Conservation (phyloP, 2,888 invertebrate genomes). For the Trichacis sp. region DNA sequence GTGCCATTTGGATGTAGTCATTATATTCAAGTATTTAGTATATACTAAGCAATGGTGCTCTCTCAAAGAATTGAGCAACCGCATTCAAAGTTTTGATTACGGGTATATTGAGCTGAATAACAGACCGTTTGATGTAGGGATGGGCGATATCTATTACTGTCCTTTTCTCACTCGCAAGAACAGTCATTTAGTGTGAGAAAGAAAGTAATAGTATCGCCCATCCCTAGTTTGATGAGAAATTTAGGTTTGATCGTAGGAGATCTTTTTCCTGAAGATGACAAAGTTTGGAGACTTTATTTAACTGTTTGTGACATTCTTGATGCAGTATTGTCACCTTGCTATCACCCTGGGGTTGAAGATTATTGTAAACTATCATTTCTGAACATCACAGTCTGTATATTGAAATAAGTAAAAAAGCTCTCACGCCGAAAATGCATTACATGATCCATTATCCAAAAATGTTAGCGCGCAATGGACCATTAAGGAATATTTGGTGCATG, state of each 20-base stretch:
- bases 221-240: slow-evolving; percentile 21
- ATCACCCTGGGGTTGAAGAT: slow-evolving; percentile 10
- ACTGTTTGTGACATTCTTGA: slow-evolving; percentile 21
- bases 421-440: slow-evolving; percentile 28
- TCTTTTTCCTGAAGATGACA: slow-evolving; percentile 26
- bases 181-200: too few relatives aligned
- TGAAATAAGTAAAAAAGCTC: slow-evolving; percentile 7
- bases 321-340: slow-evolving; percentile 18
- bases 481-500: slow-evolving; percentile 9
- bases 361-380: slow-evolving; percentile 17
- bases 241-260: slow-evolving; percentile 31
- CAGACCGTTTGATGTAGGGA: slow-evolving; percentile 20
- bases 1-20: slow-evolving; percentile 2
- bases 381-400: slow-evolving; percentile 24
- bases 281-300: slow-evolving; percentile 23
- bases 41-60: too few relatives aligned
- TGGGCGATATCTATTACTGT: too few relatives aligned
- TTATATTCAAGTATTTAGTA: too few relatives aligned
- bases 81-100: slow-evolving; percentile 22
- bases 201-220: too few relatives aligned
- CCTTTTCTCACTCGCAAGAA: too few relatives aligned
- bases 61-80: slow-evolving; percentile 10
- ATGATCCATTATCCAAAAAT: slow-evolving; percentile 14
- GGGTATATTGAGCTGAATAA: slow-evolving; percentile 20
- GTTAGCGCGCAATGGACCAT: slow-evolving; percentile 9